Evolutionary conservation across 2,113 vertebrate genomes (phyloP).

Genomic region (Ancistrus triradiatus): DNA sequence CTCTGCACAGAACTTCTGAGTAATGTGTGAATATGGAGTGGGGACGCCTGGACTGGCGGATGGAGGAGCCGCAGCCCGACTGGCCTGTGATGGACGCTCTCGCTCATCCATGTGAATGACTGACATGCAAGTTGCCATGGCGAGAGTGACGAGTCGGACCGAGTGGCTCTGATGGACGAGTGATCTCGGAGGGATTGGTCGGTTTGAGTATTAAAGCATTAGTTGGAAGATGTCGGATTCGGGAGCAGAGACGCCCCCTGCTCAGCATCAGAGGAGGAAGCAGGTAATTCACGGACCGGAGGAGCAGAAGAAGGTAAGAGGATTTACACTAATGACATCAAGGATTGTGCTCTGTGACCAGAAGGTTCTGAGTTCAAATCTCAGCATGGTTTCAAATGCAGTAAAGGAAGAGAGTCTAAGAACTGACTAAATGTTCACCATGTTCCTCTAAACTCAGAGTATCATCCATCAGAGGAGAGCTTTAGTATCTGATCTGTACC

Average conservation of each 20-base stretch:
- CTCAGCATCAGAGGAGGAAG: slow-evolving; percentile 84
- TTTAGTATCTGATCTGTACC: too few relatives aligned
- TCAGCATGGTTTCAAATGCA: background rate
- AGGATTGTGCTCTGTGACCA: background rate
- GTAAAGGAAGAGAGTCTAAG: too few relatives aligned
- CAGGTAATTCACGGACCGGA: slow-evolving; percentile 87
- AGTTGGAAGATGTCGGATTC: slow-evolving; percentile 81
- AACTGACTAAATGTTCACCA: too few relatives aligned
- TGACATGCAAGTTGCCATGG: background rate
- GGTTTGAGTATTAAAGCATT: slow-evolving; percentile 27
- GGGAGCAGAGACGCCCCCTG: slow-evolving; percentile 78
- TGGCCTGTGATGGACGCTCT: background rate
- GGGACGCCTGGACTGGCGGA: background rate
- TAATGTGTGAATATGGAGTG: background rate
- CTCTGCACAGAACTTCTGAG: background rate
- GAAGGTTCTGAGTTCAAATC: background rate
- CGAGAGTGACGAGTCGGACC: background rate
- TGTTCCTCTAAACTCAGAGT: too few relatives aligned
- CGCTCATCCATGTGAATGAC: background rate
- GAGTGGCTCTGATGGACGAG: background rate
- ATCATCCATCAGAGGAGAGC: too few relatives aligned
- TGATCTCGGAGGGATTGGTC: background rate
- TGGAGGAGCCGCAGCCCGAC: background rate
- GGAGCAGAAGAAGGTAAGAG: slow-evolving; percentile 96
- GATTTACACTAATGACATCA: background rate